These are phyloP conservation scores for Neomicropteryx cornuta DNA, from an alignment of 1,140 invertebrate species.

Conservation along the genomic window DNA sequence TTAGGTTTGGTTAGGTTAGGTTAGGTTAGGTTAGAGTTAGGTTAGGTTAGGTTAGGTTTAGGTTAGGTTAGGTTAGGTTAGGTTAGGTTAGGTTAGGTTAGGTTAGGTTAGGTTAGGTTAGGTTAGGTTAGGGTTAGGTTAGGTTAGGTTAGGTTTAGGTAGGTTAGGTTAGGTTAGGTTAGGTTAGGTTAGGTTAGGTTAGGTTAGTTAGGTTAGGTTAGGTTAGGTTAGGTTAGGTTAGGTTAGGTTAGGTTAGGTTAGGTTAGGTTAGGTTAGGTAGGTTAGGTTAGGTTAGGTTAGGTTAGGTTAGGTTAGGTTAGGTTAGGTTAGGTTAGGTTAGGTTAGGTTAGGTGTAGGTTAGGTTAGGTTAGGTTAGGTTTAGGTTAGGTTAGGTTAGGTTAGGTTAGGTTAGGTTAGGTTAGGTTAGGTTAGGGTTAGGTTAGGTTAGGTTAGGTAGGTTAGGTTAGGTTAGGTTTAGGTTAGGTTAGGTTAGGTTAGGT, in stretches of 20 bases:
- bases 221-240: slow-evolving; percentile 5
- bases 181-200: not conserved
- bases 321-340: slow-evolving; percentile 5
- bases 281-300: slow-evolving; percentile 5
- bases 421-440: slow-evolving; percentile 10
- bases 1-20: too few species aligned
- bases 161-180: too few species aligned
- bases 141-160: too few species aligned
- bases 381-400: slow-evolving; percentile 14
- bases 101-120: too few species aligned
- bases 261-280: slow-evolving; percentile 3
- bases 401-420: slow-evolving; percentile 14
- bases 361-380: slow-evolving; percentile 17
- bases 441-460: slow-evolving; percentile 14
- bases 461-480: slow-evolving; percentile 9
- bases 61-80: too few species aligned
- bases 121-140: too few species aligned
- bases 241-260: slow-evolving; percentile 4
- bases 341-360: slow-evolving; percentile 7
- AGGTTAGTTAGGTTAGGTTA: not conserved
- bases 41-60: too few species aligned
- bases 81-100: too few species aligned
- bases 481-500: slow-evolving; percentile 9
- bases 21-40: too few species aligned
- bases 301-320: slow-evolving; percentile 4